Percentiles rank a stretch among this genome's conserved stretches.
Evolutionary conservation across 2,888 invertebrate species (phyloP).

Genomic region (Eutolmus rufibarbis): DNA sequence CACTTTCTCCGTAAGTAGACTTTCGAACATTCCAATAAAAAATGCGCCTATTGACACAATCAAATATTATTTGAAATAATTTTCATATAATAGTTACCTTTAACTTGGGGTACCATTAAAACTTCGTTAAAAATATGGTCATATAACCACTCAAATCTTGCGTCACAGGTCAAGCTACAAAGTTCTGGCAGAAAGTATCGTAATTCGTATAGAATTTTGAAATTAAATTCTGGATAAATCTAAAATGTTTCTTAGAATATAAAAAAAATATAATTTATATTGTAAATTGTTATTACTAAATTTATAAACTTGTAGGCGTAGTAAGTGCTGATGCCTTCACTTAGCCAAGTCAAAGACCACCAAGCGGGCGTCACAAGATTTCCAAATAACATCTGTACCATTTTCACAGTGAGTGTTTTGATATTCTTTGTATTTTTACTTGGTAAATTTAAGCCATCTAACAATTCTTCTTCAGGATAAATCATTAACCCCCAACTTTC

Average conservation of each 20-base stretch:
- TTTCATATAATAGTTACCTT: not conserved
- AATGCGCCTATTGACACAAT: not conserved
- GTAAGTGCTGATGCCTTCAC: slow-evolving; percentile 74
- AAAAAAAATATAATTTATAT: too few relatives aligned
- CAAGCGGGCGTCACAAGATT: slow-evolving; percentile 73
- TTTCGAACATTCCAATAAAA: not conserved
- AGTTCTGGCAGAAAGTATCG: not conserved
- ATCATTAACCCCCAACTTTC: slow-evolving; percentile 93
- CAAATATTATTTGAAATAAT: not conserved
- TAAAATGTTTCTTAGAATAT: not conserved
- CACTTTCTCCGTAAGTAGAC: not conserved
- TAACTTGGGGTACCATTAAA: not conserved
- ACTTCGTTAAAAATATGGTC: not conserved
- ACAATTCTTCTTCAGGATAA: slow-evolving; percentile 57
- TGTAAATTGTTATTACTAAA: too few relatives aligned
- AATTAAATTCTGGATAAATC: not conserved
- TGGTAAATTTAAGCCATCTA: slow-evolving; percentile 50
- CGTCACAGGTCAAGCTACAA: not conserved
- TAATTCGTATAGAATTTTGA: not conserved
- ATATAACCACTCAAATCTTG: not conserved
- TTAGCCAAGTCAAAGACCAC: slow-evolving; percentile 58
- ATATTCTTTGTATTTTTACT: slow-evolving; percentile 60
- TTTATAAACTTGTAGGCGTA: slow-evolving; percentile 57
- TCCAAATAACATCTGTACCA: slow-evolving; percentile 82
- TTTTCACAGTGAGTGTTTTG: slow-evolving; percentile 69